phyloP scores from a whole-genome alignment of 2,888 invertebrate species.

The Tetrapedia diversipes region DNA sequence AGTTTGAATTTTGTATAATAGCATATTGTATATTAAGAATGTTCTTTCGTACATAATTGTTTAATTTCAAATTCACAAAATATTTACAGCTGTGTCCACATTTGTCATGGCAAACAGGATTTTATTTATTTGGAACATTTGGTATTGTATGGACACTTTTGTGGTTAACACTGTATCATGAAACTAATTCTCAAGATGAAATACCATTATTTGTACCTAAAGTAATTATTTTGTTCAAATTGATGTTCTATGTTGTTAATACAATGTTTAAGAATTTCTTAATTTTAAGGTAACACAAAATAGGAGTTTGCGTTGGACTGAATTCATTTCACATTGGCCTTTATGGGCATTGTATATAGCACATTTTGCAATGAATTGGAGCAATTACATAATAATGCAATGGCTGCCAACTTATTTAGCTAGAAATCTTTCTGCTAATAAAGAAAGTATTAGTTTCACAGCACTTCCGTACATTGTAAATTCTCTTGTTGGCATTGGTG shows the following conservation, averaged over 20 bases:
- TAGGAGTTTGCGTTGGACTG: constrained; percentile 86
- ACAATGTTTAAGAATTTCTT: neutral
- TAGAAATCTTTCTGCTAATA: constrained; percentile 86
- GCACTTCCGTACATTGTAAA: constrained; percentile 90
- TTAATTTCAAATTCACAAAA: constrained; percentile 2
- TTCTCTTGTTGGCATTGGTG: constrained; percentile 88
- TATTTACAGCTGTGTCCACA: constrained; percentile 86
- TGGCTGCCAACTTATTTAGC: constrained; percentile 90
- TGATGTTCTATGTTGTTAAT: neutral
- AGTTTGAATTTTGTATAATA: constrained; percentile 67
- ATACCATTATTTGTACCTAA: constrained; percentile 86
- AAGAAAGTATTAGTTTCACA: constrained; percentile 88
- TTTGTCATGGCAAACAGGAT: constrained; percentile 87
- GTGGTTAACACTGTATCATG: constrained; percentile 87
- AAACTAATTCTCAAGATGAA: constrained; percentile 84
- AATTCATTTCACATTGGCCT: constrained; percentile 88
- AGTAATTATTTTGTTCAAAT: constrained; percentile 74
- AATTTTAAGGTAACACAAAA: constrained; percentile 83
- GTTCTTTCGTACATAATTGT: neutral
- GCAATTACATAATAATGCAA: constrained; percentile 91
- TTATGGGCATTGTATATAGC: constrained; percentile 90
- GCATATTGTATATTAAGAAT: neutral
- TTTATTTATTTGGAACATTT: constrained; percentile 87
- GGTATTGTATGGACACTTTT: constrained; percentile 88
- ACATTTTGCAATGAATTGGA: constrained; percentile 92